phyloP scores from a whole-genome alignment of 1,140 invertebrate species.

The Polypedilum pembai region DNA sequence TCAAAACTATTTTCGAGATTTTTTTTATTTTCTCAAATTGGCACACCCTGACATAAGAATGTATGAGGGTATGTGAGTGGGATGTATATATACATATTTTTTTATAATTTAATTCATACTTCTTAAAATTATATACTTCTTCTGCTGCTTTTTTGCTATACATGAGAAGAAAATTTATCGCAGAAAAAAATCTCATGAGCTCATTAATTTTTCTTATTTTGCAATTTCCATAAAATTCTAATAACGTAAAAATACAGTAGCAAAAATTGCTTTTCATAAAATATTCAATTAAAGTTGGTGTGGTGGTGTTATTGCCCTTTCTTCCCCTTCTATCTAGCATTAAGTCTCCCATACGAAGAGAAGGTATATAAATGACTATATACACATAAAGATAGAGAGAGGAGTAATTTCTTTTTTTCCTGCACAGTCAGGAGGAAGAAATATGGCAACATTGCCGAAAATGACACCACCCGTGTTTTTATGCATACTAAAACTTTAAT shows the following conservation, averaged over 20 bases:
- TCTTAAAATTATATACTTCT: no score
- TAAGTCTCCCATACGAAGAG: background rate
- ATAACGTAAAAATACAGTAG: slow-evolving; percentile 18
- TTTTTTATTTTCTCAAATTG: no score
- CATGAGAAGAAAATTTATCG: background rate
- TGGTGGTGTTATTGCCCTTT: background rate
- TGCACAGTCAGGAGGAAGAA: background rate
- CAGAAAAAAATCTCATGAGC: slow-evolving; percentile 17
- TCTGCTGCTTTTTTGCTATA: no score
- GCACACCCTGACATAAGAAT: no score
- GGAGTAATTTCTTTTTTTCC: no score
- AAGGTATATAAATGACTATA: no score
- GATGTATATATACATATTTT: no score
- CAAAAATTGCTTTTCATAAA: slow-evolving; percentile 19
- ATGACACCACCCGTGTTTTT: slow-evolving; percentile 22
- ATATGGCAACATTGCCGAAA: slow-evolving; percentile 16
- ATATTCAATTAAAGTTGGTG: slow-evolving; percentile 18
- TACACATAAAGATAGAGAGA: no score
- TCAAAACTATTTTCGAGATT: no score
- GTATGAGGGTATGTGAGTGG: no score
- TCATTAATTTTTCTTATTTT: slow-evolving; percentile 14
- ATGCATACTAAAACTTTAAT: slow-evolving; percentile 27
- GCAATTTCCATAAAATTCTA: slow-evolving; percentile 18
- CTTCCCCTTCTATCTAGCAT: background rate
- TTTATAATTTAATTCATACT: no score